Evolutionary conservation across 2,888 invertebrate genomes (phyloP), one percentile per base, ranked within the genome.

Genomic region (Amiota mariae): DNA sequence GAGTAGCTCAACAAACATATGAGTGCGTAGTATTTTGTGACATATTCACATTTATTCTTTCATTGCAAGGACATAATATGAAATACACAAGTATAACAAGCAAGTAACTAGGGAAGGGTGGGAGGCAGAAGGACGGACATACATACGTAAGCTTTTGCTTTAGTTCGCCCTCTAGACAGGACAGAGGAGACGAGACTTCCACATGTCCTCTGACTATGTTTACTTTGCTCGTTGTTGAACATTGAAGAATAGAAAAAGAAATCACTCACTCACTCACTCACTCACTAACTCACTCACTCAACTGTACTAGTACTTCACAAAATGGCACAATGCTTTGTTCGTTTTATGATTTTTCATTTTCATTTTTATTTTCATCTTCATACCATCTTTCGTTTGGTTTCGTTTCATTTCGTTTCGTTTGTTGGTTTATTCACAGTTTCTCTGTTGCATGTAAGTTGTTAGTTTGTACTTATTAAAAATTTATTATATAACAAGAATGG

Each of bases 401-500:
- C 9, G 13, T 54, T 54, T 54, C n/a, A 11, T 54, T 11, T 54
- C 9, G 15, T 54, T 54, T 1, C 9, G 13, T 54, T 54, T 54
- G 13, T 54, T 54, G 36, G 36, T 36, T 36, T 6, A 6, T 36
- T 36, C 36, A 2, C 36, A 36, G 0, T 46, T 47, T 13, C n/a
- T 36, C 6, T 46, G 46, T 24, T 46, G n/a, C 48, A 59, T 59
- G 59, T 59, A 66, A 49, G 66, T 66, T n/a, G 66, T 47, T 66
- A 66, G 47, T 66, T 66, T 66, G 48, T 66, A 66, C 12, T 66
- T 66, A 66, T 66, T 66, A 66, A 15, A 59, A 59, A 59, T 59
- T 9, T 59, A 59, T 59, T 36, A 36, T 36, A 36, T 36, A 36
- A 76, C 73, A 51, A 67, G 73, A 79, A 76, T 82, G 81, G 80